phyloP scores from a whole-genome alignment of 1,140 invertebrate genomes.

The Calycopis cecrops region DNA sequence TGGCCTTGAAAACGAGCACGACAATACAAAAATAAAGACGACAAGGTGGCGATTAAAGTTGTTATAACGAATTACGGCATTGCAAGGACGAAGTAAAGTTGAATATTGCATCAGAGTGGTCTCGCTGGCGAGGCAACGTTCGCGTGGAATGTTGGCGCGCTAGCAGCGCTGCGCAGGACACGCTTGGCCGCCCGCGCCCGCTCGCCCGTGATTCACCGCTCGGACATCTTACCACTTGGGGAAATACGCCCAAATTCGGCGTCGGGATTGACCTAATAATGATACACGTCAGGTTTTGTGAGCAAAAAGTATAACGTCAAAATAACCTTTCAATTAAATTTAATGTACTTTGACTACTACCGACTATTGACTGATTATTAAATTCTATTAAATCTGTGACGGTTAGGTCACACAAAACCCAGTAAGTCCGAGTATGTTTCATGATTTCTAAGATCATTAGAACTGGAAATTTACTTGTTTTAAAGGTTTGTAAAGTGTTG shows the following conservation, averaged over 20 bases:
- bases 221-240: slow-evolving; percentile 47
- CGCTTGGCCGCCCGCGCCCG: slow-evolving; percentile 34
- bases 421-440: no score
- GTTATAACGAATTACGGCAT: slow-evolving; percentile 73
- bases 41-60: slow-evolving; percentile 56
- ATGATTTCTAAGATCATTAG: no score
- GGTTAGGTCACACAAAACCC: no score
- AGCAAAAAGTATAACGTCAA: slow-evolving; percentile 2
- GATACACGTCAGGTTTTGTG: slow-evolving; percentile 41
- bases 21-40: slow-evolving; percentile 53
- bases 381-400: no score
- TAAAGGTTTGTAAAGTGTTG: no score
- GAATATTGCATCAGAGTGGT: slow-evolving; percentile 71
- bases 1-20: slow-evolving; percentile 55
- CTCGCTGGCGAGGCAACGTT: slow-evolving; percentile 62
- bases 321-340: neutral
- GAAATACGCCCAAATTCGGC: slow-evolving; percentile 52
- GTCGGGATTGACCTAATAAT: slow-evolving; percentile 24
- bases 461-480: no score
- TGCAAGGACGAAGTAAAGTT: slow-evolving; percentile 74
- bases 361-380: no score
- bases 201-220: slow-evolving; percentile 47
- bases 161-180: slow-evolving; percentile 36
- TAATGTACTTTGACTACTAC: no score
- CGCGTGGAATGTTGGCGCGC: slow-evolving; percentile 61